These are phyloP conservation scores for Pelagia noctiluca DNA, from an alignment of 30 jellyfish, hydroid and myxozoan species.

Conservation along the genomic window DNA sequence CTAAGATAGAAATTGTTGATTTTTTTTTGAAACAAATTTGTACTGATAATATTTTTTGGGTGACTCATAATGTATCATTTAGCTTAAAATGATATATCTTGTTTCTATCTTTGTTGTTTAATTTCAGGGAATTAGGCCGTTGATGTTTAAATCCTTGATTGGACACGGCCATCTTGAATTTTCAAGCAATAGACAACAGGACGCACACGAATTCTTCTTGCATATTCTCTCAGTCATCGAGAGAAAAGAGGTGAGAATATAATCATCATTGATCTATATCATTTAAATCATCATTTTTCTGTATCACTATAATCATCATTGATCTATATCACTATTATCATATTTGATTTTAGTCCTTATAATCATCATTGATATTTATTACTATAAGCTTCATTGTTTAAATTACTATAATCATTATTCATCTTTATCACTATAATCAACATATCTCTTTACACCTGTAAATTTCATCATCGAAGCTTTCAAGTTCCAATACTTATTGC, in stretches of 20 bases:
- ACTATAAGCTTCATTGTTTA: too few relatives aligned
- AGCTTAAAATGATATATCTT: neutral
- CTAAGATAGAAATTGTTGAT: neutral
- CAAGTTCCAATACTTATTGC: too few relatives aligned
- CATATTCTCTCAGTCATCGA: slow-evolving; percentile 75
- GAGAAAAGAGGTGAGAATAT: slow-evolving; percentile 51
- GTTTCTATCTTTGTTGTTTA: neutral
- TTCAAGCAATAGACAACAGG: slow-evolving; percentile 92
- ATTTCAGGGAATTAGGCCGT: slow-evolving; percentile 90
- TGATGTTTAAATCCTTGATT: slow-evolving; percentile 78
- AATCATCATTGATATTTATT: neutral
- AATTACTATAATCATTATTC: too few relatives aligned
- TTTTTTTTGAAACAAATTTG: too few relatives aligned
- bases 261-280: neutral
- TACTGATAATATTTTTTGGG: neutral
- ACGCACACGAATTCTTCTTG: slow-evolving; percentile 89
- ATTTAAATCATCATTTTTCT: neutral
- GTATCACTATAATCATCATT: neutral
- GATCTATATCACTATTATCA: neutral
- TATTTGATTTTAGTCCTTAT: neutral
- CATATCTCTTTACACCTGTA: too few relatives aligned
- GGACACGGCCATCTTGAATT: slow-evolving; percentile 92
- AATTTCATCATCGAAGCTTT: too few relatives aligned
- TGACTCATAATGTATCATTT: neutral
- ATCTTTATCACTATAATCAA: too few relatives aligned